Conservation (phyloP, 2,113 vertebrate genomes). For the Sorex fumeus region DNA sequence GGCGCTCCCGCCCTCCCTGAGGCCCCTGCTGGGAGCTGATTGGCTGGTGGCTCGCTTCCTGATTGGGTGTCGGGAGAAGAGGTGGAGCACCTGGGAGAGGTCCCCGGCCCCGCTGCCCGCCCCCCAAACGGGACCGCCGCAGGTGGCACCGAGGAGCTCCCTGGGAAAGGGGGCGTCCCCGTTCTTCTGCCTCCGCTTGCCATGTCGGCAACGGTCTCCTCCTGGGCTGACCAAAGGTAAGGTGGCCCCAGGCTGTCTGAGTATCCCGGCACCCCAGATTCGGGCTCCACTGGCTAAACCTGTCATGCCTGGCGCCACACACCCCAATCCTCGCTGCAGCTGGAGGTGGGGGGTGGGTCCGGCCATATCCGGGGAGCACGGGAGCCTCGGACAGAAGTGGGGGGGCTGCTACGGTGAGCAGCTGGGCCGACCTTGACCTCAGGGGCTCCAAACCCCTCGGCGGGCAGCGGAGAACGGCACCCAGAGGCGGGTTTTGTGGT, state of each 20-base stretch:
- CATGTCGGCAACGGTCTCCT: conserved; percentile 42
- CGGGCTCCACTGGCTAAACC: not conserved
- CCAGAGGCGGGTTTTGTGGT: not conserved
- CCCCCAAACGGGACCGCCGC: not conserved
- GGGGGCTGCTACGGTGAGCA: not conserved
- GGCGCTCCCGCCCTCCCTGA: not conserved
- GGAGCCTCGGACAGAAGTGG: not conserved
- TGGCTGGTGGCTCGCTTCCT: conserved; percentile 1
- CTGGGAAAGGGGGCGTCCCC: not conserved
- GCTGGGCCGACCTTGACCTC: not conserved
- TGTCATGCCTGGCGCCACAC: not conserved
- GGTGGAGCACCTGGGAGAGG: not conserved
- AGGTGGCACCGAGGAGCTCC: not conserved
- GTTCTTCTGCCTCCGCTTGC: conserved; percentile 47
- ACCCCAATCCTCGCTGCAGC: not conserved
- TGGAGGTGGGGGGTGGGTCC: not conserved
- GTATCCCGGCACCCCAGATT: not conserved
- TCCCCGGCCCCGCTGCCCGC: not conserved
- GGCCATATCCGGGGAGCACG: not conserved
- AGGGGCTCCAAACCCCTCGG: not conserved
- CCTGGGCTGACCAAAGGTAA: not conserved
- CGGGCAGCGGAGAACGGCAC: not conserved
- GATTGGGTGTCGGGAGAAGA: not conserved
- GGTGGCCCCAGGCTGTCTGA: not conserved
- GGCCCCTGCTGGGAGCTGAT: not conserved